These are phyloP conservation scores for Caiman crocodilus DNA, from an alignment of 2,797 vertebrate genomes.

Conservation along the genomic window DNA sequence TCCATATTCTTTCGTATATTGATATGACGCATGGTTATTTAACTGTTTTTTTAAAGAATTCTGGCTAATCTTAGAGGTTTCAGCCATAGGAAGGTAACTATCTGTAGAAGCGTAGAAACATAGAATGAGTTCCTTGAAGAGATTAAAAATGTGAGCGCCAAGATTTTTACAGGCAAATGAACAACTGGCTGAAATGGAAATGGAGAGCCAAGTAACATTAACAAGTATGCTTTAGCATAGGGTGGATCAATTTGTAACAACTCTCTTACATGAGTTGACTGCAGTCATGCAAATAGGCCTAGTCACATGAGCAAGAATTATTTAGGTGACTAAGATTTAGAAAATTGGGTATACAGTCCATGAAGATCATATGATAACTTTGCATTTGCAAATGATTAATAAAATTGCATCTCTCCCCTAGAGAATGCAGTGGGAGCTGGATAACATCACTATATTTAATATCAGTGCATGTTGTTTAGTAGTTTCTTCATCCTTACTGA, in stretches of 20 bases:
- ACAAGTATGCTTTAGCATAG: not conserved
- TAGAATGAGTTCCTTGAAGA: not conserved
- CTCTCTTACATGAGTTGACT: not conserved
- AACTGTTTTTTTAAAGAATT: too few relatives aligned
- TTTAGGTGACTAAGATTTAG: not conserved
- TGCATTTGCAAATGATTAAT: not conserved
- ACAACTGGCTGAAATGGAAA: not conserved
- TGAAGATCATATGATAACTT: not conserved
- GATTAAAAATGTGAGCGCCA: not conserved
- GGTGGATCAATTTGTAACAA: not conserved
- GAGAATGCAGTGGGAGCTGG: not conserved
- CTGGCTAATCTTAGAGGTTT: too few relatives aligned
- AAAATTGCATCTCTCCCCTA: not conserved
- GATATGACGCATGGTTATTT: not conserved
- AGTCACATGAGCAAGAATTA: not conserved
- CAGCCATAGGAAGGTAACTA: too few relatives aligned
- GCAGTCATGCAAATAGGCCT: not conserved
- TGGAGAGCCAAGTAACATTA: not conserved
- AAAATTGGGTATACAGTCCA: not conserved
- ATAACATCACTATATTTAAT: not conserved
- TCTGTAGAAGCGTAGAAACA: not conserved
- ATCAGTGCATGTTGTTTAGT: not conserved
- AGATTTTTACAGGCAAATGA: not conserved
- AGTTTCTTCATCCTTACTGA: not conserved
- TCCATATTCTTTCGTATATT: not conserved